Evolutionary conservation across 2,888 invertebrate species (phyloP).

Genomic region (Muschampia staudingeri): DNA sequence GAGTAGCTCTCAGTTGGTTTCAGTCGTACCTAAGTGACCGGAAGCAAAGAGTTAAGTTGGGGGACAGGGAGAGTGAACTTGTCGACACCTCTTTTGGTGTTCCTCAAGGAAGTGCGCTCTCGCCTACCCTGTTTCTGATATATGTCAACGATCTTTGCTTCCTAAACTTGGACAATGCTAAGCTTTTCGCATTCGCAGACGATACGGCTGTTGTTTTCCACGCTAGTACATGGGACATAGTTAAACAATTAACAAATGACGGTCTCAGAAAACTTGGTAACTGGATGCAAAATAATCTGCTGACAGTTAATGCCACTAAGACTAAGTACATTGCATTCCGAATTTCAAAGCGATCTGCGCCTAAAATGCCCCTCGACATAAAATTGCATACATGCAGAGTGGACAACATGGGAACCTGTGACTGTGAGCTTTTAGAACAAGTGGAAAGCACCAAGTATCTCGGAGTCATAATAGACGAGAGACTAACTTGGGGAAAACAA

Average conservation of each 20-base stretch:
- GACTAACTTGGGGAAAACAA: no score
- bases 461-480: no score
- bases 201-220: neutral
- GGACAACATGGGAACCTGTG: no score
- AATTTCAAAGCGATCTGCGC: no score
- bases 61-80: neutral
- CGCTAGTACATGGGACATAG: neutral
- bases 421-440: no score
- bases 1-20: neutral
- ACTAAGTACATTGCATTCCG: no score
- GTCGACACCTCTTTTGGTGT: neutral
- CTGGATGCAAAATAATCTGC: no score
- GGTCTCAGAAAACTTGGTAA: neutral
- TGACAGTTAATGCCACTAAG: no score
- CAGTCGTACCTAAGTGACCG: neutral
- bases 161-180: neutral
- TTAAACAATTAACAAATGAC: neutral
- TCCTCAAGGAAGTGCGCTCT: neutral
- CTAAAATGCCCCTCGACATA: no score
- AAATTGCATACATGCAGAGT: no score
- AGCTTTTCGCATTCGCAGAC: neutral
- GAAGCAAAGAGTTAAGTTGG: neutral
- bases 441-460: no score
- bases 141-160: neutral
- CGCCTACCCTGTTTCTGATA: neutral